Base-by-base conservation (phyloP, 2,113 vertebrate genomes). In the Naja naja region DNA sequence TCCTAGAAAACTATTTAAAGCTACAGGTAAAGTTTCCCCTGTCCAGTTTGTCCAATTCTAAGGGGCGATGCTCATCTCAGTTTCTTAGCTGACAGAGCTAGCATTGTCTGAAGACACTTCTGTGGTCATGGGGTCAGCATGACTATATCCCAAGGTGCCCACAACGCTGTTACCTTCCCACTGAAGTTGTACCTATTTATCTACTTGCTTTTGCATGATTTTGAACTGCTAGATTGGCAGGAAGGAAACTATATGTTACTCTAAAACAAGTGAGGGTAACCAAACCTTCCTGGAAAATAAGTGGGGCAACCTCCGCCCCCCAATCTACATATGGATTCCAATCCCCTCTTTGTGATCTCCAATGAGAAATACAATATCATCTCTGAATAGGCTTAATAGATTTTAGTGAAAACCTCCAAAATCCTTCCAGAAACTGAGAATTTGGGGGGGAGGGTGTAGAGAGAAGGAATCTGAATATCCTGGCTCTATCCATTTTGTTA, bases 191-290 rank as follows among this genome's bases (percentile, higher is more conserved):
- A 69, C 5, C 30, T 69, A 34, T 69, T 69, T 34, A 34, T 18
- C n/a, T 6, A 34, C 4, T 69, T 69, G 64, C 64, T 18, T 69
- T 69, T 69, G 30, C 30, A 34, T 69, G 30, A 34, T 69, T 69
- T 69, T 69, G n/a, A 69, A 69, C 64, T 69, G 64, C 64, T 69
- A 69, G 64, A 14, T 69, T 16, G 30, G n/a, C 64, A 69, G 30
- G 30, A 69, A 0, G 0, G 6, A 18, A 0, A 25, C 5, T 3
- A 0, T 0, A 6, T 4, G 49, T 20, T 14, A 0, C 22, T 2
- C 2, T 69, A 69, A 69, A 69, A 69, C 30, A 34, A 16, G 64
- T 69, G 64, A n/a, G 64, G 64, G 30, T 12, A 34, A 69, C 30
- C 30, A n/a, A n/a, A 69, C 1, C 1, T 4, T 9, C 27, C 27